Conservation (phyloP, 2,113 vertebrate species). For the Mirza zaza region DNA sequence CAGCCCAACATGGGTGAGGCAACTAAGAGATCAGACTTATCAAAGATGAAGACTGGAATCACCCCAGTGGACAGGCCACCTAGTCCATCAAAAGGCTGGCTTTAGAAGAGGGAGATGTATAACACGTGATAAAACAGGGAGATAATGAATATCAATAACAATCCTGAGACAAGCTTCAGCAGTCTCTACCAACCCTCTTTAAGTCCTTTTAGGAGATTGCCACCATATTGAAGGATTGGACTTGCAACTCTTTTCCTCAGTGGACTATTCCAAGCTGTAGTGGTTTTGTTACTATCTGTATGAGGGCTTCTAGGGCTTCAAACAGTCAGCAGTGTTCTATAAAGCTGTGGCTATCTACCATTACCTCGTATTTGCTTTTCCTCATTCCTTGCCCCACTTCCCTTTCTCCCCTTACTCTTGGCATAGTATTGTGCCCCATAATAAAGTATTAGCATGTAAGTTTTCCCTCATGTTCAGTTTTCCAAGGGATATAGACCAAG, state of each 20-base stretch:
- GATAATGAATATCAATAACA: not conserved
- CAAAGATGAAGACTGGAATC: not conserved
- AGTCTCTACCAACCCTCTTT: not conserved
- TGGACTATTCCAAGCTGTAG: no score
- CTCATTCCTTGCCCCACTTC: not conserved
- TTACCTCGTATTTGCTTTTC: no score
- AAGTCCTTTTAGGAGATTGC: not conserved
- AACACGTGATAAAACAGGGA: not conserved
- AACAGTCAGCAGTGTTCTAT: no score
- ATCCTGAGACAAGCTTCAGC: not conserved
- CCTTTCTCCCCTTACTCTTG: no score
- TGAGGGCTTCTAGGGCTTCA: no score
- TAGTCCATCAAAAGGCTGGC: not conserved
- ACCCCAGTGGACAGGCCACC: not conserved
- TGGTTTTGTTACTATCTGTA: no score
- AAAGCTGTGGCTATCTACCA: no score
- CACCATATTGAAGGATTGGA: not conserved
- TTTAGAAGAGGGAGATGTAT: not conserved
- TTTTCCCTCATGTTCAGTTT: not conserved
- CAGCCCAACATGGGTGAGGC: no score
- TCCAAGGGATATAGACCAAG: not conserved
- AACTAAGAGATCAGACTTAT: not conserved
- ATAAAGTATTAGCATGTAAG: not conserved
- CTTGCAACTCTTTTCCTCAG: not conserved
- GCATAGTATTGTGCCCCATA: not conserved